Conservation (phyloP, 2,797 vertebrate genomes). For the Hyperoplus immaculatus region DNA sequence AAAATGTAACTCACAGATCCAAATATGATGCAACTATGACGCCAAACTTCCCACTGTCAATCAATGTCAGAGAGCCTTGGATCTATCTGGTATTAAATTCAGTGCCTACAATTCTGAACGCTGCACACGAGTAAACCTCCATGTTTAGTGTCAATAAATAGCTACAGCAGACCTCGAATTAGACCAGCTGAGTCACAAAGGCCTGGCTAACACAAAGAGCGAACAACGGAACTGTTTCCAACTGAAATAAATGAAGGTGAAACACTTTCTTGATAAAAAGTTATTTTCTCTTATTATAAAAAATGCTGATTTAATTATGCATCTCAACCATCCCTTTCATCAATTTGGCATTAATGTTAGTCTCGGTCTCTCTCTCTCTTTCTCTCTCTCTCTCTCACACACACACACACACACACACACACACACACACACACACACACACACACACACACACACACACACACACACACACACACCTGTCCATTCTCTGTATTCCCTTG, state of each 20-base stretch:
- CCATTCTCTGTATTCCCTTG: constrained; percentile 32
- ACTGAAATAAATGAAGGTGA: constrained; percentile 31
- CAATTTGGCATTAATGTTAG: not conserved
- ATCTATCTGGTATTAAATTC: constrained; percentile 15
- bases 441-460: too few species aligned
- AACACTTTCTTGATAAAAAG: not conserved
- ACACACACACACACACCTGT: constrained; percentile 38
- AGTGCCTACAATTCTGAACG: constrained; percentile 24
- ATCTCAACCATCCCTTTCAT: not conserved
- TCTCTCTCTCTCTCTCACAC: too few species aligned
- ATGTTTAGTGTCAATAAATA: constrained; percentile 57
- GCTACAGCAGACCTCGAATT: constrained; percentile 60
- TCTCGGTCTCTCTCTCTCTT: not conserved
- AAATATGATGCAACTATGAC: constrained; percentile 5
- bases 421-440: too few species aligned
- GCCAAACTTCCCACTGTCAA: not conserved
- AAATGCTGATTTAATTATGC: not conserved
- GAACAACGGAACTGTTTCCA: constrained; percentile 41
- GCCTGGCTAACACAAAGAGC: constrained; percentile 43
- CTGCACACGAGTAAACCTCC: constrained; percentile 28
- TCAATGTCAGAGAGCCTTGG: not conserved
- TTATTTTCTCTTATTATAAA: too few species aligned
- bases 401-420: too few species aligned
- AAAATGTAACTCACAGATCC: not conserved
- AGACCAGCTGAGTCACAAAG: constrained; percentile 59